A percentile compares a stretch with the other conserved stretches of the same genome.
Evolutionary conservation across 2,113 vertebrate genomes (phyloP).

Genomic region (Vimba vimba): DNA sequence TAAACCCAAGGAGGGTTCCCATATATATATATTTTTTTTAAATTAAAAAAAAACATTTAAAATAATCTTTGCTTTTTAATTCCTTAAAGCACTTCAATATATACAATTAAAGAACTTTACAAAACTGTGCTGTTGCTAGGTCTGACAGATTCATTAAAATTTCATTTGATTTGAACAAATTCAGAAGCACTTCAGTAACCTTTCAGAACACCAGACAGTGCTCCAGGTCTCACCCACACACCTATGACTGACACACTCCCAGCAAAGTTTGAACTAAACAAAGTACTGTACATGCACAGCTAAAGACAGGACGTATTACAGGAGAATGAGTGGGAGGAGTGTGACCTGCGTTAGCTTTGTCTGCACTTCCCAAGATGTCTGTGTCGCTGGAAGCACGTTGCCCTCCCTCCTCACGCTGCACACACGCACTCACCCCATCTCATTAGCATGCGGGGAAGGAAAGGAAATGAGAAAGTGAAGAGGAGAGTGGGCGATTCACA

Average conservation of each 20-base stretch:
- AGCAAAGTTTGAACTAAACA: neutral
- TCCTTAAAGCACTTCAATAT: neutral
- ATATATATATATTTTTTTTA: too few species aligned
- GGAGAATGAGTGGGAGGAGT: slow-evolving; percentile 44
- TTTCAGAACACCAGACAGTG: slow-evolving; percentile 20
- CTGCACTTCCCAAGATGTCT: slow-evolving; percentile 26
- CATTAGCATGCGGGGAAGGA: slow-evolving; percentile 44
- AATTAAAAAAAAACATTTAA: too few species aligned
- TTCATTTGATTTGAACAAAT: neutral
- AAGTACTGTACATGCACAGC: neutral
- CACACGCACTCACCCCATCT: slow-evolving; percentile 39
- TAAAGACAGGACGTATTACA: slow-evolving; percentile 50
- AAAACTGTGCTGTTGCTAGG: neutral
- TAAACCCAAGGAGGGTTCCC: too few species aligned
- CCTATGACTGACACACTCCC: neutral
- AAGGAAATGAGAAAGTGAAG: slow-evolving; percentile 26
- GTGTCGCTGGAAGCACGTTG: slow-evolving; percentile 38
- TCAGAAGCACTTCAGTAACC: neutral
- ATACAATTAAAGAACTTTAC: neutral
- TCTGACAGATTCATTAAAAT: neutral
- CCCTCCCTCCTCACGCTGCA: slow-evolving; percentile 3
- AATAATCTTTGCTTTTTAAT: neutral
- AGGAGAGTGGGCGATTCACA: slow-evolving; percentile 48
- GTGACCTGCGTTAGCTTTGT: slow-evolving; percentile 31
- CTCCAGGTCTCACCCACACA: slow-evolving; percentile 4